phyloP scores from a whole-genome alignment of 2,797 vertebrate species.

The Gymnocypris eckloni region DNA sequence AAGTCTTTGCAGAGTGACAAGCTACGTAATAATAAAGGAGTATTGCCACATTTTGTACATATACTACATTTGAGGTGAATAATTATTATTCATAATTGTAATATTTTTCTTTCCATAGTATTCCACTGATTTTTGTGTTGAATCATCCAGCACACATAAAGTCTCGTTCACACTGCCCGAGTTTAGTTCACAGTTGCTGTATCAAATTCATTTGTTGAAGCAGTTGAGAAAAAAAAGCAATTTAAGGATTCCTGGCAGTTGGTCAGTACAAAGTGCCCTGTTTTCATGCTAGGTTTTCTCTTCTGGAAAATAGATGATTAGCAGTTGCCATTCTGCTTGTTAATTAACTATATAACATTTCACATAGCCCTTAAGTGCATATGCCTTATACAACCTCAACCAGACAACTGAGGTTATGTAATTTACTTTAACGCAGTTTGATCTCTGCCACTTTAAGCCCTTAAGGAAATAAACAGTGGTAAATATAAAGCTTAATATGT shows the following conservation, averaged over 20 bases:
- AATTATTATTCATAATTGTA: neutral
- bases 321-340: neutral
- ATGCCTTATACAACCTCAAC: neutral
- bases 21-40: neutral
- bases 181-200: neutral
- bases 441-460: constrained; percentile 11
- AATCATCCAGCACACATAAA: neutral
- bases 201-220: neutral
- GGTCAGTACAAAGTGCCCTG: neutral
- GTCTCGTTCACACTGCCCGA: neutral
- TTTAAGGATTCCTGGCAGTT: neutral
- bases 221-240: neutral
- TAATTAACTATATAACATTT: constrained; percentile 39
- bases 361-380: neutral
- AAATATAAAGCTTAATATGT: constrained; percentile 11
- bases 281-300: neutral
- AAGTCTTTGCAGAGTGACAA: neutral
- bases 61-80: neutral
- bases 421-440: neutral
- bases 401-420: neutral
- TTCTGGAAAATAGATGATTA: constrained; percentile 11
- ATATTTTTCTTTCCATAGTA: neutral
- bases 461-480: constrained; percentile 26
- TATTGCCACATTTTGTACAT: neutral
- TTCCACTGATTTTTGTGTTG: neutral